Base-by-base conservation (phyloP, 2,797 vertebrate genomes). In the Scleropages formosus region DNA sequence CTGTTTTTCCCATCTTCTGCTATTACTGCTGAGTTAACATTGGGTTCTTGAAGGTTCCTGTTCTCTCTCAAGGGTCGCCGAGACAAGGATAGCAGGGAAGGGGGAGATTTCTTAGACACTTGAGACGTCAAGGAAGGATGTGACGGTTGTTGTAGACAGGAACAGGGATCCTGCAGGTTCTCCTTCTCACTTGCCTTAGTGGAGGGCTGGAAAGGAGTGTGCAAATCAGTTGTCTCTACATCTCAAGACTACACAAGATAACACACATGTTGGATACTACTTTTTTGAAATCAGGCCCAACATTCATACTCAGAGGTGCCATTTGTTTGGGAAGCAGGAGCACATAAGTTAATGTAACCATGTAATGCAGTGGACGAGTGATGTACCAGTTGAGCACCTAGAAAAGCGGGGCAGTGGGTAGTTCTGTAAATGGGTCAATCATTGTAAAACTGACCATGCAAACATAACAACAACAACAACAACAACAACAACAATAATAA, bases 51-150 rank as follows among this genome's bases (percentile, higher is more conserved):
- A 12, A 72, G 6, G 7, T 72, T 72, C 49, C 39, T 59, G 18
- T 70, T 60, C 53, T 72, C 70, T 60, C 18, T 72, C 53, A 72
- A 31, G 53, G 70, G 56, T 56, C 56, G n/a, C n/a, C 27, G 56
- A 60, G 51, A 49, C 53, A 71, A 16, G 15, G 26, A 53, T 18
- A 46, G 27, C 11, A 1, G 27, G 56, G 27, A 72, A 1, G 3
- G 53, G 8, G 70, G 27, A 16, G 7, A 24, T 27, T 15, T 22
- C 16, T 70, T 70, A 27, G 49, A 49, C 47, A 27, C 49, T 31
- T 56, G 53, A 27, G 26, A 59, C 27, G 44, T 72, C 6, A 9
- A n/a, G 56, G n/a, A 70, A 46, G 56, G 56, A 72, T 72, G 27
- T 22, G 70, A 72, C 20, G 53, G 53, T 18, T 53, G 53, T 31